Conservation (phyloP, 2,113 vertebrate species). For the Anser brachyrhynchus region DNA sequence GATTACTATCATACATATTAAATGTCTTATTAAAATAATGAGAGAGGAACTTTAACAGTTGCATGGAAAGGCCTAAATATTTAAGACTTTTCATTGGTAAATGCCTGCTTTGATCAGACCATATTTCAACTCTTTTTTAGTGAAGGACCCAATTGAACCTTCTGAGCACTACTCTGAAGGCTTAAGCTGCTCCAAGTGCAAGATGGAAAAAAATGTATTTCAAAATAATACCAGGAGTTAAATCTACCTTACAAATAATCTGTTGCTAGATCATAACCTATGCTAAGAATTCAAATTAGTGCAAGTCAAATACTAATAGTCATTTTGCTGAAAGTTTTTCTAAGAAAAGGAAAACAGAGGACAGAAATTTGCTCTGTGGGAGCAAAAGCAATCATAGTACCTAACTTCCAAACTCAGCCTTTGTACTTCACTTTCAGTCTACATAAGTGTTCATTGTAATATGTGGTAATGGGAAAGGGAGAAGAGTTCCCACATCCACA, state of each 20-base stretch:
- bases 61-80: not conserved
- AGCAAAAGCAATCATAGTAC: not conserved
- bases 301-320: not conserved
- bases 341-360: not conserved
- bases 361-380: not conserved
- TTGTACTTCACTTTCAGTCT: not conserved
- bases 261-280: not conserved
- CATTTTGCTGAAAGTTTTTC: not conserved
- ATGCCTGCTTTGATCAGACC: not conserved
- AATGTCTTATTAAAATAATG: not conserved
- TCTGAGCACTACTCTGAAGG: not conserved
- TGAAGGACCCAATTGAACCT: not conserved
- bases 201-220: not conserved
- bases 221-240: not conserved
- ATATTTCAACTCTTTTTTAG: not conserved
- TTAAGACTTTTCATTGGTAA: not conserved
- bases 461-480: not conserved
- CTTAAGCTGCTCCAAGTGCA: not conserved
- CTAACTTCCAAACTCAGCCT: not conserved
- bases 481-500: not conserved
- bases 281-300: not conserved
- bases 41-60: not conserved
- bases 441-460: not conserved
- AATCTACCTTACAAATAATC: not conserved
- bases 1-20: not conserved